Evolutionary conservation across 2,113 vertebrate genomes (phyloP), one percentile per base, ranked within the genome.

Genomic region (Etheostoma cragini): DNA sequence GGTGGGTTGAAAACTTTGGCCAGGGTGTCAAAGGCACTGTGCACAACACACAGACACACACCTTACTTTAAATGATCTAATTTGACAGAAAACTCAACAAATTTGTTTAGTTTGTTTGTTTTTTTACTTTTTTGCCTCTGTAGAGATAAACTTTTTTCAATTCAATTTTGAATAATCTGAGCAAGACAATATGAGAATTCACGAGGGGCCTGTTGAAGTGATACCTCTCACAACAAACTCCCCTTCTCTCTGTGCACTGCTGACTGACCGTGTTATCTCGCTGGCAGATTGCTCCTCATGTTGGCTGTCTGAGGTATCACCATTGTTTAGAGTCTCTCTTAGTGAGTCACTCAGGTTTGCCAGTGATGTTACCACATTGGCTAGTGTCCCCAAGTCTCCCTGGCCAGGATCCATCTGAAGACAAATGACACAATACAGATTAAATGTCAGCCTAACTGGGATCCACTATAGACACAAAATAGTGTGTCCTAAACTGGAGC

Each of bases 11-110:
- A 96, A 75, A 98, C 98, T 97, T 99, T 99, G 87, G 98, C 98
- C 95, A 99, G 95, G 68, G 98, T 99, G 90, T 99, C 98, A 89
- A 99, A 99, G 91, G 98, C 98, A 95, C 98, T 99, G 90, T 16
- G 73, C 8, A 26, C 4, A 87, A 74, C 68, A 54, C 17, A 86
- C n/a, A 70, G 57, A 78, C 60, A 64, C 35, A 83, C 14, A 76
- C 46, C 81, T 42, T 63, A 8, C 10, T 61, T 74, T 78, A 15
- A 56, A 11, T 70, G 3, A n/a, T 22, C 6, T 81, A 12, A 63
- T 75, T 14, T 54, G 15, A 79, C 2, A 52, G n/a, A 30, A 57
- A 62, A 19, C 7, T 13, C n/a, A 52, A 26, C 15, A 62, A 2
- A 26, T 50, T 16, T 26, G 14, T 45, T 35, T n/a, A 0, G 12